Evolutionary conservation across 1,140 invertebrate genomes (phyloP).

Genomic region (Neodiprion lecontei): DNA sequence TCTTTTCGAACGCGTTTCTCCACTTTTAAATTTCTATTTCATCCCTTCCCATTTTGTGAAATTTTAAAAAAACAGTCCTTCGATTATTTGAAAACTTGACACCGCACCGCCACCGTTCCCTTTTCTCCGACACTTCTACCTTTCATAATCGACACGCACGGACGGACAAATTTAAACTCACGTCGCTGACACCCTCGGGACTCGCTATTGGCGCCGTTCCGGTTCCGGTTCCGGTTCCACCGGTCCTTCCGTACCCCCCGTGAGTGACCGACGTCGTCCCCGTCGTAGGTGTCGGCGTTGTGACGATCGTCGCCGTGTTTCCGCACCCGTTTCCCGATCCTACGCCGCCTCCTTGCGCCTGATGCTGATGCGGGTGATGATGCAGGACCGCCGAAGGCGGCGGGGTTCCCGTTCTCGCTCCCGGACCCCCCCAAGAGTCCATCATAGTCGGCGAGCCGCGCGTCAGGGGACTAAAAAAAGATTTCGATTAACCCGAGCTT

Average conservation of each 20-base stretch:
- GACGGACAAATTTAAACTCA: slow-evolving; percentile 39
- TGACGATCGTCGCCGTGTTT: slow-evolving; percentile 3
- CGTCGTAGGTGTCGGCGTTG: slow-evolving; percentile 3
- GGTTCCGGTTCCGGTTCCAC: slow-evolving; percentile 38
- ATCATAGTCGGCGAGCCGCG: slow-evolving; percentile 62
- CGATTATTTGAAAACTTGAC: no score
- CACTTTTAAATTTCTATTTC: no score
- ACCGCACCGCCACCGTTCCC: no score
- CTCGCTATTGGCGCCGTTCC: slow-evolving; percentile 59
- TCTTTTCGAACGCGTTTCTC: no score
- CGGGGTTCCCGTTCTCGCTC: slow-evolving; percentile 45
- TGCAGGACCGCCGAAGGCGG: slow-evolving; percentile 50
- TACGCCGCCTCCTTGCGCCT: slow-evolving; percentile 32
- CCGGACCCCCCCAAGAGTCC: slow-evolving; percentile 56
- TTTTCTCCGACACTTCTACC: no score
- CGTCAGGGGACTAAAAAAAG: slow-evolving; percentile 61
- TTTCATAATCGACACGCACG: neutral
- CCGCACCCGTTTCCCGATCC: slow-evolving; percentile 25
- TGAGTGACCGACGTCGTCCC: neutral
- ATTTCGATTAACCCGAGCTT: neutral
- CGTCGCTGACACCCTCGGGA: slow-evolving; percentile 61
- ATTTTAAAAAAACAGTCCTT: no score
- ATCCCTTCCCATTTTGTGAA: no score
- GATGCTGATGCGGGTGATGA: slow-evolving; percentile 49
- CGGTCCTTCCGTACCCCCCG: slow-evolving; percentile 26